Conservation (phyloP, 1,140 invertebrate species). For the Drosophila miranda region DNA sequence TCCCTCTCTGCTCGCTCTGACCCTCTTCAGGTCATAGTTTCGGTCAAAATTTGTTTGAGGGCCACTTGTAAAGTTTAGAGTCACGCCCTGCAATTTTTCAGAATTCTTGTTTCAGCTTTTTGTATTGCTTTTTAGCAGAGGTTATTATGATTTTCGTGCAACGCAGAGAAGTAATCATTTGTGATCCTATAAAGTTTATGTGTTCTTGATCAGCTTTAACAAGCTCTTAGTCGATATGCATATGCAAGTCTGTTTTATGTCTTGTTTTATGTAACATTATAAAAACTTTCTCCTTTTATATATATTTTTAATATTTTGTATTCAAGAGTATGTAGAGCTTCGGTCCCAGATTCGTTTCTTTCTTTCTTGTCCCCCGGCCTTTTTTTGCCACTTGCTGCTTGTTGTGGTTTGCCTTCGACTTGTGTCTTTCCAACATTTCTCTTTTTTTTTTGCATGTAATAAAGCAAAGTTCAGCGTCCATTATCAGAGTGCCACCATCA, state of each 20-base stretch:
- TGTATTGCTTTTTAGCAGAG: background rate
- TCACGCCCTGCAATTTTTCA: conserved; percentile 44
- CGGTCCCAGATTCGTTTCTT: too few relatives aligned
- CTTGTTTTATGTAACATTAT: too few relatives aligned
- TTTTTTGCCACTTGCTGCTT: conserved; percentile 8
- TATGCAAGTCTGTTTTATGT: too few relatives aligned
- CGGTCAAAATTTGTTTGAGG: conserved; percentile 36
- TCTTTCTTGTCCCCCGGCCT: conserved; percentile 2
- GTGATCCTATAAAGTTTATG: too few relatives aligned
- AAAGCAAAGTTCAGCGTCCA: conserved; percentile 63
- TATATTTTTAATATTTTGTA: too few relatives aligned
- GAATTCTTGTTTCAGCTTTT: background rate
- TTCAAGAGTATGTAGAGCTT: too few relatives aligned
- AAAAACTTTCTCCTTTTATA: background rate
- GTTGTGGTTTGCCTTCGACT: too few relatives aligned
- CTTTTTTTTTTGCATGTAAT: conserved; percentile 59
- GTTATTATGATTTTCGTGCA: conserved; percentile 9
- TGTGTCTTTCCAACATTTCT: too few relatives aligned
- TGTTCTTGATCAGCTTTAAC: too few relatives aligned
- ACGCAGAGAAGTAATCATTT: too few relatives aligned
- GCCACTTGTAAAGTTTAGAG: conserved; percentile 56
- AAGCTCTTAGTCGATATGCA: too few relatives aligned
- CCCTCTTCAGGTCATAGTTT: too few relatives aligned
- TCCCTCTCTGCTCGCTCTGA: background rate
- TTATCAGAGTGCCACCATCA: conserved; percentile 55